Conservation (phyloP, 2,797 vertebrate species). For the Allobates femoralis region DNA sequence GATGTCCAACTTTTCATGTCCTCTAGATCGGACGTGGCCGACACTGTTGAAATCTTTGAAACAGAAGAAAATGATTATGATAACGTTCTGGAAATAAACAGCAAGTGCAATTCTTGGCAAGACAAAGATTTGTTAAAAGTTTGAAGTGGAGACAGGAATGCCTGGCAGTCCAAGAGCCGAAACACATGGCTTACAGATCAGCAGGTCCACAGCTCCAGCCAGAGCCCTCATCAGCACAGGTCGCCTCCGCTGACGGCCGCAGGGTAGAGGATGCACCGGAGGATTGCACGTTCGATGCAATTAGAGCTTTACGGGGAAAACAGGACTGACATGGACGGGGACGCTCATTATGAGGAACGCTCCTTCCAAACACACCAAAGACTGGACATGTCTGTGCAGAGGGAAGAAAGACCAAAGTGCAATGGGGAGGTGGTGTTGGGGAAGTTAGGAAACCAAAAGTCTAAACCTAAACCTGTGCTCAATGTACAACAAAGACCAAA, state of each 20-base stretch:
- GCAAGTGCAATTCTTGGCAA: constrained; percentile 48
- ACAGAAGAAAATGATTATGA: constrained; percentile 29
- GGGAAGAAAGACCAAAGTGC: too few relatives aligned
- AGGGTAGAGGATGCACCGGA: neutral
- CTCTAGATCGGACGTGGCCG: neutral
- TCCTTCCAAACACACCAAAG: neutral
- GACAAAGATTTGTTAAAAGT: neutral
- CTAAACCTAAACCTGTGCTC: too few relatives aligned
- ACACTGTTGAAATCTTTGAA: neutral
- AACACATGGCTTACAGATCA: constrained; percentile 37
- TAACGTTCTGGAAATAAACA: constrained; percentile 37
- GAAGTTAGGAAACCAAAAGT: too few relatives aligned
- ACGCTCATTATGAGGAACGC: neutral
- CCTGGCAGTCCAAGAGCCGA: constrained; percentile 33
- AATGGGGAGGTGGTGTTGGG: too few relatives aligned
- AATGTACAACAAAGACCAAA: too few relatives aligned
- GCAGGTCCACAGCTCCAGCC: neutral
- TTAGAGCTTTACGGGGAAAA: neutral
- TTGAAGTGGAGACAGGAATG: constrained; percentile 24
- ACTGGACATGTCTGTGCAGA: neutral
- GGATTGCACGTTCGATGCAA: neutral
- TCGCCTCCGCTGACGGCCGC: neutral
- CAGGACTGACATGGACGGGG: neutral
- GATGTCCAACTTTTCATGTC: neutral
- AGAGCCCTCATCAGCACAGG: neutral